phyloP scores from a whole-genome alignment of 2,888 invertebrate genomes.

The Lithophane leautieri region DNA sequence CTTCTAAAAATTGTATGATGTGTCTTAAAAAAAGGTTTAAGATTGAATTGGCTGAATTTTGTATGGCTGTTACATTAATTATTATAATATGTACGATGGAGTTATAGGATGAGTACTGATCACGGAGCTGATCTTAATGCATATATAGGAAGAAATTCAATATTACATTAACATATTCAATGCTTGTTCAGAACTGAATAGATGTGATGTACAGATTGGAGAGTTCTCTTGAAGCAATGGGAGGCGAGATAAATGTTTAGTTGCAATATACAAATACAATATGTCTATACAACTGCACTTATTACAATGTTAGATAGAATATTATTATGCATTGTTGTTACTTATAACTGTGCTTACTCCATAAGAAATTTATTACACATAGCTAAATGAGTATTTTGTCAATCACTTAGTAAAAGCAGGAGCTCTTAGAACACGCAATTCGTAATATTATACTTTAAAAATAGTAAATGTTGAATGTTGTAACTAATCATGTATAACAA shows the following conservation, averaged over 20 bases:
- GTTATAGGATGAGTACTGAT: not conserved
- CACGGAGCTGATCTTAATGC: not conserved
- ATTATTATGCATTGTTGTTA: slow-evolving; percentile 29
- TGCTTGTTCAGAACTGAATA: slow-evolving; percentile 46
- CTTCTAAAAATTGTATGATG: slow-evolving; percentile 21
- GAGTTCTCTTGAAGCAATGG: slow-evolving; percentile 15
- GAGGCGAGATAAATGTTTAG: slow-evolving; percentile 39
- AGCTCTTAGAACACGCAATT: slow-evolving; percentile 2
- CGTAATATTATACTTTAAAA: not conserved
- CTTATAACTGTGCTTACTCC: slow-evolving; percentile 34
- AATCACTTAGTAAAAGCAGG: slow-evolving; percentile 6
- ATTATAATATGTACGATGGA: slow-evolving; percentile 3
- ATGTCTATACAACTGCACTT: slow-evolving; percentile 32
- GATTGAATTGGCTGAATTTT: slow-evolving; percentile 36
- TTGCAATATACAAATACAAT: slow-evolving; percentile 49
- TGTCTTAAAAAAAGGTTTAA: slow-evolving; percentile 45
- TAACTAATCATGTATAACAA: slow-evolving; percentile 53
- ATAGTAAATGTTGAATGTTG: slow-evolving; percentile 42
- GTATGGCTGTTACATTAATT: slow-evolving; percentile 32
- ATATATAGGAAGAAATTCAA: slow-evolving; percentile 8
- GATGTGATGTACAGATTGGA: slow-evolving; percentile 33
- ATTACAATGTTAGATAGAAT: slow-evolving; percentile 18
- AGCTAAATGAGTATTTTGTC: slow-evolving; percentile 19
- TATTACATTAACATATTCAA: slow-evolving; percentile 54
- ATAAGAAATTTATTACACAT: not conserved